These are phyloP conservation scores for Python bivittatus DNA, from an alignment of 2,113 vertebrate species.

Conservation along the genomic window DNA sequence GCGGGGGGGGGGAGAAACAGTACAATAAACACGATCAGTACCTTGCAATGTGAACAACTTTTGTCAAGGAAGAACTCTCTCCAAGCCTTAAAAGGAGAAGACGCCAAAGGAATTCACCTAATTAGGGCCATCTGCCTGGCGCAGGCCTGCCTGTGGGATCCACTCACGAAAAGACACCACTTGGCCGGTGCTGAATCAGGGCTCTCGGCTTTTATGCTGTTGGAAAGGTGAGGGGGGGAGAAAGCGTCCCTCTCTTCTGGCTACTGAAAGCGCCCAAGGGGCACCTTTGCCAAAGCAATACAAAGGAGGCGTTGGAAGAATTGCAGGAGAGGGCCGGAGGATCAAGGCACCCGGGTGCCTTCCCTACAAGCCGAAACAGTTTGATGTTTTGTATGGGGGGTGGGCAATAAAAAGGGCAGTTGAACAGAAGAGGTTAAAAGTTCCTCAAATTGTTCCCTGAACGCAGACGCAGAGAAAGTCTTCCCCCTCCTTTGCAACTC, in stretches of 20 bases:
- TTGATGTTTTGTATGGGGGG: fast-evolving
- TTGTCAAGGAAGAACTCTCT: background rate
- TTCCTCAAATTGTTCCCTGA: background rate
- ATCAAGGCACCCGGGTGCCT: background rate
- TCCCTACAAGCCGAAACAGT: background rate
- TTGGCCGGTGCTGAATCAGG: fast-evolving
- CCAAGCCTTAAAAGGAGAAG: background rate
- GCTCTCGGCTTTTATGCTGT: background rate
- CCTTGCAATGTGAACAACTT: background rate
- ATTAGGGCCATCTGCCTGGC: background rate
- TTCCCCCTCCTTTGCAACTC: background rate
- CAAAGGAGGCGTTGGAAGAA: no score
- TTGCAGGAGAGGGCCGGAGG: background rate
- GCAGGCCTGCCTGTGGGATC: background rate
- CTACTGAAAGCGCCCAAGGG: background rate
- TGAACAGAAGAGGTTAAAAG: background rate
- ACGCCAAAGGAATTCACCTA: background rate
- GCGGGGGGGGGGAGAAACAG: background rate
- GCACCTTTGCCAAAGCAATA: background rate
- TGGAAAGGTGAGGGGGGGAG: background rate
- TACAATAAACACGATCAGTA: background rate
- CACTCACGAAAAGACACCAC: background rate
- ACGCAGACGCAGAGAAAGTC: background rate
- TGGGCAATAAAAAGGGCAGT: background rate
- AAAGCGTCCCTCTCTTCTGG: background rate